Conservation (phyloP, 1,140 invertebrate species). For the Proctacanthus coquilletti region DNA sequence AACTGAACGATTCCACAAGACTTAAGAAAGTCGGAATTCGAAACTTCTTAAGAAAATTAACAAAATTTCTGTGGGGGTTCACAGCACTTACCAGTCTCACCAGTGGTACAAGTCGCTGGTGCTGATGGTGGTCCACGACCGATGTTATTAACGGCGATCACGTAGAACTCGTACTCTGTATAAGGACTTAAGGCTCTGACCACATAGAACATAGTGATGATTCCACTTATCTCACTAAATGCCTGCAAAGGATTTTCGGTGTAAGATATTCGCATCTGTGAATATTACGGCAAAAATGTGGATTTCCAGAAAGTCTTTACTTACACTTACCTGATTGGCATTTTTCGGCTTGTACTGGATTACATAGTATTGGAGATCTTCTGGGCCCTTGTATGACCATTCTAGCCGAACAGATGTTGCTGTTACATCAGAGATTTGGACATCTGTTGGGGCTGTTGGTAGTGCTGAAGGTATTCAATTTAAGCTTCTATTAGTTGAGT, state of each 20-base stretch:
- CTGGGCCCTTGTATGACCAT: conserved; percentile 76
- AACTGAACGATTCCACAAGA: background rate
- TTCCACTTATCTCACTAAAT: conserved; percentile 77
- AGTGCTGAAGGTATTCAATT: conserved; percentile 43
- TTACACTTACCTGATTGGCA: conserved; percentile 46
- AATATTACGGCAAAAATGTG: no score
- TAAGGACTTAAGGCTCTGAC: conserved; percentile 79
- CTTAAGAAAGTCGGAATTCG: no score
- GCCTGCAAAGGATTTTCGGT: conserved; percentile 40
- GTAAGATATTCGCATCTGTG: no score
- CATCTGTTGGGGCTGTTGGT: conserved; percentile 72
- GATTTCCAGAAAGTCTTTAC: no score
- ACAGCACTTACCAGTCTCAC: conserved; percentile 77
- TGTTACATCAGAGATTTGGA: conserved; percentile 80
- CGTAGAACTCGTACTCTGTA: conserved; percentile 93
- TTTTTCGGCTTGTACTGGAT: conserved; percentile 91
- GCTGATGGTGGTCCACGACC: conserved; percentile 76
- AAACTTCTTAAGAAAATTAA: no score
- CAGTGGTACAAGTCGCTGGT: conserved; percentile 79
- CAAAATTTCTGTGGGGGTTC: no score
- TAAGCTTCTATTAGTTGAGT: no score
- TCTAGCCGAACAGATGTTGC: conserved; percentile 78
- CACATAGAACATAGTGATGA: conserved; percentile 83
- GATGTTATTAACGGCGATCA: conserved; percentile 86
- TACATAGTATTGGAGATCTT: conserved; percentile 83